phyloP scores from a whole-genome alignment of 2,113 vertebrate species.

The Nicator chloris region DNA sequence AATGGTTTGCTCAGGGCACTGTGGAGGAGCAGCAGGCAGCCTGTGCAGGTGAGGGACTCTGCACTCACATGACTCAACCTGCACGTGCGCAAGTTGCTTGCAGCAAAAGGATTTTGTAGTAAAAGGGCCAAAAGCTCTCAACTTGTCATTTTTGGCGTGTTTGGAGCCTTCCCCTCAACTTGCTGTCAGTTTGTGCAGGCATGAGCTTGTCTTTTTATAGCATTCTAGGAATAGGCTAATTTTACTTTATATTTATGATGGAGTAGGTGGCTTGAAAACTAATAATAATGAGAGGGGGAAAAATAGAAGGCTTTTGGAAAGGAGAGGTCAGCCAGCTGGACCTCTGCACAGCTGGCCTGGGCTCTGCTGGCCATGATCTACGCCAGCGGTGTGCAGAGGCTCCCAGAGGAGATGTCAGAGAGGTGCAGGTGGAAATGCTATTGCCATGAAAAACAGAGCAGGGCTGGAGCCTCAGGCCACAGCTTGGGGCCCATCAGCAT shows the following conservation, averaged over 20 bases:
- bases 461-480: not conserved
- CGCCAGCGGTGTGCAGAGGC: not conserved
- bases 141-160: not conserved
- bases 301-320: not conserved
- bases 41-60: not conserved
- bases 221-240: not conserved
- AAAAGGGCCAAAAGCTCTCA: not conserved
- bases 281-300: not conserved
- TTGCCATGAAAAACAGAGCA: not conserved
- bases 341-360: conserved; percentile 24
- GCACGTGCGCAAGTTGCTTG: not conserved
- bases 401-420: not conserved
- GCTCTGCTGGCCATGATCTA: not conserved
- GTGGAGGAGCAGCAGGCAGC: not conserved
- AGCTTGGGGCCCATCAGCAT: not conserved
- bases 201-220: not conserved
- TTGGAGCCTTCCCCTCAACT: not conserved
- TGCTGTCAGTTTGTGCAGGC: not conserved
- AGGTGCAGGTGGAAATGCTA: conserved; percentile 55
- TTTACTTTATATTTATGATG: not conserved
- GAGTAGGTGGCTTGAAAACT: conserved; percentile 4
- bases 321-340: conserved; percentile 37
- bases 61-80: fast-evolving
- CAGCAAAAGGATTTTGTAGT: not conserved
- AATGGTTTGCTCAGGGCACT: not conserved